Evolutionary conservation across 2,888 invertebrate genomes (phyloP), one percentile per base, ranked within the genome.

Genomic region (Ligdia adustata): DNA sequence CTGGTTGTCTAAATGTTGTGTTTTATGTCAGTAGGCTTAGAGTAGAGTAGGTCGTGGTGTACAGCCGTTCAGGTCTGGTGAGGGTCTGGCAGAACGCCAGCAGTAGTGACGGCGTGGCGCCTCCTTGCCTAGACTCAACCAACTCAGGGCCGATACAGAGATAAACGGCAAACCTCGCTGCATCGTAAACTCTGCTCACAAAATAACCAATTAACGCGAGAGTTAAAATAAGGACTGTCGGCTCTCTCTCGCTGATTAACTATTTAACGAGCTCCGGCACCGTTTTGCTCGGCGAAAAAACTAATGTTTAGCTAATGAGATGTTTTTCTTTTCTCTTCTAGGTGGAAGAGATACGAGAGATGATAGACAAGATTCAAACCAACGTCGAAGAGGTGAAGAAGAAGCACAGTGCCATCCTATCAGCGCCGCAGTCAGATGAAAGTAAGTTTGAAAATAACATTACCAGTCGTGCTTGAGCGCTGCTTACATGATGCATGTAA

Each of bases 331-430:
- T 6, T 9, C 14, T 35, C 26, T 24, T 12, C 33, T 84, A 98
- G 97, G 99, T 99, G 91, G 99, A 99, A 91, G 99, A 99, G 92
- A 99, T 99, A 89, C 95, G 99, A 75, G 98, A 98, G 91, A 99
- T 99, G 97, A 99, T 99, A 93, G 99, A 99, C 91, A 98, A 98
- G 93, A 99, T 99, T 82, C 98, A 99, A 89, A 95, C 96, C 76
- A 99, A 99, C 93, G 99, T 99, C 64, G 99, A 99, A 82, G 99
- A 99, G 87, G 99, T 99, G 55, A 99, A 99, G 94, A 99, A 98
- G 93, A 99, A 99, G 93, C 99, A 99, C 92, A 99, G 99, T 92
- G 97, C 98, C 91, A 99, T 99, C 81, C 92, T 99, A 76, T 98
- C 99, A 76, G 98, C 98, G 71, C 99, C 99, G 69, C 98, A 98